phyloP scores from a whole-genome alignment of 2,797 vertebrate species.

The Leptoclinus maculatus region DNA sequence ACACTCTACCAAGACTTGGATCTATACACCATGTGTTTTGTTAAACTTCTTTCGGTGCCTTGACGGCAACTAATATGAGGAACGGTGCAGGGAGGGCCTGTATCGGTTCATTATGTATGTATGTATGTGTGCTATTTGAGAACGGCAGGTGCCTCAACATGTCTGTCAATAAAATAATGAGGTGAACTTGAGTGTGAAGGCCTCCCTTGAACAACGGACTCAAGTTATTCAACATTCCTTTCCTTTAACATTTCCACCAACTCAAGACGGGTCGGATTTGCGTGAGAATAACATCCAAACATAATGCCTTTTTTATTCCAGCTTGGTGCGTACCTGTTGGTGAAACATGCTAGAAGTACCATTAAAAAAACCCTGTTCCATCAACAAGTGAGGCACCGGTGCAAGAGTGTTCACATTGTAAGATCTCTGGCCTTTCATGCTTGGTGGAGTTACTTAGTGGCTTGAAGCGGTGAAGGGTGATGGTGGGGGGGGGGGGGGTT shows the following conservation, averaged over 20 bases:
- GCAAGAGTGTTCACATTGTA: constrained; percentile 43
- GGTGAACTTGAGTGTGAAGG: background rate
- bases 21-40: constrained; percentile 38
- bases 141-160: constrained; percentile 30
- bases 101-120: constrained; percentile 8
- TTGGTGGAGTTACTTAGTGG: constrained; percentile 59
- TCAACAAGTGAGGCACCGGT: constrained; percentile 47
- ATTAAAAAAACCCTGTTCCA: background rate
- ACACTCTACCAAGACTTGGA: constrained; percentile 14
- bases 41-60: constrained; percentile 5
- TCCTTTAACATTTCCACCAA: background rate
- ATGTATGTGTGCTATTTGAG: constrained; percentile 12
- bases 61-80: background rate
- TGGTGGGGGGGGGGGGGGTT: constrained; percentile 9
- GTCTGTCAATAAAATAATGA: constrained; percentile 26
- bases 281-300: constrained; percentile 32
- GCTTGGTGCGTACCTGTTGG: background rate
- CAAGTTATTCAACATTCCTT: constrained; percentile 3
- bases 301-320: background rate
- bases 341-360: background rate
- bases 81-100: background rate
- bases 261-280: constrained; percentile 22
- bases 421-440: constrained; percentile 66
- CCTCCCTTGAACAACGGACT: background rate
- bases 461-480: constrained; percentile 46